These are phyloP conservation scores for Lysandra bellargus DNA, from an alignment of 2,888 invertebrate species.

Conservation along the genomic window DNA sequence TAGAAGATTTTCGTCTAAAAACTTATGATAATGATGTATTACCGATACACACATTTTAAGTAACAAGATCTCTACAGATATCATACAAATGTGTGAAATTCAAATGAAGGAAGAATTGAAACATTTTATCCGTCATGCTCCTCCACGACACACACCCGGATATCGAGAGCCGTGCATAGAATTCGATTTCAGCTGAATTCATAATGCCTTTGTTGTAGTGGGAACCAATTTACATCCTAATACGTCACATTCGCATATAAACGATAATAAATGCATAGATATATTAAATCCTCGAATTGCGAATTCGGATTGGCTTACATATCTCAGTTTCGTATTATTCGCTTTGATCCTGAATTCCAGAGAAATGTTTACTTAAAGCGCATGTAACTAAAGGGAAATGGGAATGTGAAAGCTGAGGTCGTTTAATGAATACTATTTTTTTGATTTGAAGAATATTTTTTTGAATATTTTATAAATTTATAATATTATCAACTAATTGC, in stretches of 20 bases:
- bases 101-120: not conserved
- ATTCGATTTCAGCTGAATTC: constrained; percentile 28
- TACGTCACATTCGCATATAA: constrained; percentile 30
- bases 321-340: not conserved
- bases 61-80: not conserved
- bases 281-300: constrained; percentile 8
- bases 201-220: constrained; percentile 29
- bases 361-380: constrained; percentile 7
- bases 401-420: not conserved
- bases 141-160: constrained; percentile 17
- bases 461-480: not conserved
- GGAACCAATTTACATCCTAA: constrained; percentile 30
- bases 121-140: constrained; percentile 11
- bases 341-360: not conserved
- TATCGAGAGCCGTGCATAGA: constrained; percentile 28
- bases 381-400: not conserved
- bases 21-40: not conserved
- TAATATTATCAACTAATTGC: not conserved
- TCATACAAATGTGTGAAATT: constrained; percentile 12
- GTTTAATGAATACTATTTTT: not conserved
- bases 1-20: too few relatives aligned
- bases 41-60: not conserved
- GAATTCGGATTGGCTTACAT: constrained; percentile 7
- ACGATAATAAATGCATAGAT: constrained; percentile 23
- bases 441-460: not conserved